These are phyloP conservation scores for Cyrtonyx montezumae DNA, from an alignment of 2,113 vertebrate species.

Conservation along the genomic window DNA sequence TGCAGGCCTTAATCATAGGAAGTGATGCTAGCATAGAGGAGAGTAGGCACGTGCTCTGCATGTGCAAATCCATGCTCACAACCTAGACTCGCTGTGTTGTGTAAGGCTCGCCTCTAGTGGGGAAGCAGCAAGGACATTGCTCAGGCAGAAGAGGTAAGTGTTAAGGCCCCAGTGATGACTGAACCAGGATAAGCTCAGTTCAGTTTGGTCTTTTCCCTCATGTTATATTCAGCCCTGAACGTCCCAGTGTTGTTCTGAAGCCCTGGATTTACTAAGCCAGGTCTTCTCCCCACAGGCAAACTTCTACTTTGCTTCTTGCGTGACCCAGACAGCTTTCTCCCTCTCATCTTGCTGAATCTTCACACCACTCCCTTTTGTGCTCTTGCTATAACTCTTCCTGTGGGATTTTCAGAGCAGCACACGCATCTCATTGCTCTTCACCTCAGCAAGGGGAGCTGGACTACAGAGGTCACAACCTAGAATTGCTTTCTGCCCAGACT, in stretches of 20 bases:
- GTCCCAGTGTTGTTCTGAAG: not conserved
- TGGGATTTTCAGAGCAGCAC: not conserved
- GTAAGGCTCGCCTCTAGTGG: not conserved
- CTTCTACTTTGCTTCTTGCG: not conserved
- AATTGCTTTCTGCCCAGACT: conserved; percentile 12
- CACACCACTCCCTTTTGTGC: not conserved
- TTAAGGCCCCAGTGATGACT: not conserved
- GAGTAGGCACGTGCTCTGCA: not conserved
- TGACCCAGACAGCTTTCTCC: not conserved
- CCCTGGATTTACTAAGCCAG: not conserved
- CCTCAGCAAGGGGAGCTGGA: not conserved
- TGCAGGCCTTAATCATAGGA: not conserved
- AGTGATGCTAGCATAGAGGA: not conserved
- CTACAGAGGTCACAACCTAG: not conserved
- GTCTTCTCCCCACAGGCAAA: not conserved
- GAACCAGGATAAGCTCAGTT: not conserved
- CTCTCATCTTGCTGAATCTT: not conserved
- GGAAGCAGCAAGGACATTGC: not conserved
- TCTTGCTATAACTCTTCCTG: not conserved
- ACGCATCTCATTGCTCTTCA: not conserved
- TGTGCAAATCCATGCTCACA: not conserved
- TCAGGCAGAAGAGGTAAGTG: fast-evolving
- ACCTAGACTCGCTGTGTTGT: not conserved
- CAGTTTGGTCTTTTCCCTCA: not conserved
- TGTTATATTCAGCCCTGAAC: not conserved